Conservation (phyloP, 2,113 vertebrate genomes). For the Poeciliopsis turrubarensis region DNA sequence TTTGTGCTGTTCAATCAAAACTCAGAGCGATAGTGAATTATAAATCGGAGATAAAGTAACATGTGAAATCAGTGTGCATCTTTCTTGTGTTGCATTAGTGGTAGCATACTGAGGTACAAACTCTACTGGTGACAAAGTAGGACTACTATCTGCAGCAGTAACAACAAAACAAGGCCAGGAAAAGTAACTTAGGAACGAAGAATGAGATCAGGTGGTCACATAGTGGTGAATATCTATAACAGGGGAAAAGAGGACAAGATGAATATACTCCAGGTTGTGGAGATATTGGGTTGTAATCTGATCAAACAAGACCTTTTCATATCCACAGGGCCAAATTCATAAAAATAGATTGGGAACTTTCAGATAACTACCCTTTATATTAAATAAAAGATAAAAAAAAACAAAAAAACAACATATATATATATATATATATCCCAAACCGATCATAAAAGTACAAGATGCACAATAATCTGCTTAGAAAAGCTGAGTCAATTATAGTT, state of each 20-base stretch:
- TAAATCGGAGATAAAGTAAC: no score
- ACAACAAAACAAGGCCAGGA: background rate
- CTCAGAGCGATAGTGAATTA: no score
- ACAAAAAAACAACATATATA: no score
- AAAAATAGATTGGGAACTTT: background rate
- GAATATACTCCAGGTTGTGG: no score
- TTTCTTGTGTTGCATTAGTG: no score
- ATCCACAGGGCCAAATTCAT: background rate
- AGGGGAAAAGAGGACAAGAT: background rate
- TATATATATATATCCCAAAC: background rate
- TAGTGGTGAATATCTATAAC: conserved; percentile 35
- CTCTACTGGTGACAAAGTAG: no score
- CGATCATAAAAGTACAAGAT: background rate
- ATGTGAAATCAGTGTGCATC: no score
- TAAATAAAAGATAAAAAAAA: background rate
- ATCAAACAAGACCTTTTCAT: background rate
- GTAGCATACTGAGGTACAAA: no score
- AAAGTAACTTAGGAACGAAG: background rate
- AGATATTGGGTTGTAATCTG: background rate
- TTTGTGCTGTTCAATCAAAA: no score
- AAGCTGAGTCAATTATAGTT: background rate
- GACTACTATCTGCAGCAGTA: background rate
- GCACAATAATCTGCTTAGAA: background rate
- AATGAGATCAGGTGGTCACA: conserved; percentile 52
- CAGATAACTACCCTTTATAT: background rate